Percentiles rank a stretch among this genome's conserved stretches.
phyloP scores from a whole-genome alignment of 2,797 vertebrate species.

The Coendou prehensilis region DNA sequence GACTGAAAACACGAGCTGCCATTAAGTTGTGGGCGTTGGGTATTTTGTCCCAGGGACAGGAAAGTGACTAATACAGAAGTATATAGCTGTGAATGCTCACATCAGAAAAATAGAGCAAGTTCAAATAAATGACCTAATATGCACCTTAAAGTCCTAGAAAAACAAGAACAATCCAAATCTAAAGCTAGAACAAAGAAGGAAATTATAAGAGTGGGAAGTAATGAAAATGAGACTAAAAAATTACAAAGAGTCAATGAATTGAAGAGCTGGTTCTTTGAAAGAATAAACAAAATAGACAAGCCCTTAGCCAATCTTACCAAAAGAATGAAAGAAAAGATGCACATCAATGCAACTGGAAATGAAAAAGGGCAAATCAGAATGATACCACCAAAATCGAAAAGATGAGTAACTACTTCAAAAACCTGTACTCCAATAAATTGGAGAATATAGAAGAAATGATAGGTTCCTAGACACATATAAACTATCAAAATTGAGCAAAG shows the following conservation, averaged over 20 bases:
- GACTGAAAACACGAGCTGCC: neutral
- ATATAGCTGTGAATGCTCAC: neutral
- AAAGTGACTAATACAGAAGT: neutral
- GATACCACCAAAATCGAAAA: neutral
- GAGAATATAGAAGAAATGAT: too few relatives aligned
- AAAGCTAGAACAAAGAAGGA: neutral
- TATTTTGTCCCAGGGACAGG: neutral
- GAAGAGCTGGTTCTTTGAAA: neutral
- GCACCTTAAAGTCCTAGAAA: neutral
- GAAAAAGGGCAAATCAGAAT: neutral
- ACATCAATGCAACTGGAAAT: neutral
- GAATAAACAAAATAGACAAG: neutral
- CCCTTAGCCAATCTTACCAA: neutral
- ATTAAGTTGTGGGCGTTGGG: neutral
- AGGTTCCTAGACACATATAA: neutral
- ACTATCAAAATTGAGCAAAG: neutral
- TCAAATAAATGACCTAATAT: neutral
- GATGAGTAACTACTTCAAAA: neutral
- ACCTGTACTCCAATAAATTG: neutral
- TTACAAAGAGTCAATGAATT: neutral
- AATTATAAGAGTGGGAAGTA: neutral
- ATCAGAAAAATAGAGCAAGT: neutral
- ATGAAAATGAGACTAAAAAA: neutral
- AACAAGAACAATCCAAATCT: neutral
- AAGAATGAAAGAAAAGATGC: neutral